Evolutionary conservation across 2,797 vertebrate species (phyloP).

Genomic region (Crenichthys baileyi): DNA sequence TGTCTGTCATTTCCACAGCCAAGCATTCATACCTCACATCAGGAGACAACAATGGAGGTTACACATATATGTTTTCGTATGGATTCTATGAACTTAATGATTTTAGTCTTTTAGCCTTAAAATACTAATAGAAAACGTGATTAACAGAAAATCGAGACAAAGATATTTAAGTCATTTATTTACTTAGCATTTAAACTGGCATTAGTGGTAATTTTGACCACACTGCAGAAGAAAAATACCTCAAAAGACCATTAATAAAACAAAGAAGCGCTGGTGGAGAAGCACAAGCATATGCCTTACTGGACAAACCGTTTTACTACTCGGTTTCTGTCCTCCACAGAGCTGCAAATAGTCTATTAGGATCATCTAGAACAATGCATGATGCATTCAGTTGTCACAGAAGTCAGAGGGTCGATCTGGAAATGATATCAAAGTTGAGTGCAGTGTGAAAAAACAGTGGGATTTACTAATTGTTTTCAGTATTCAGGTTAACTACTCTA

Average conservation of each 20-base stretch:
- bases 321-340: not conserved
- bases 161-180: no score
- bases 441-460: not conserved
- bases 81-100: not conserved
- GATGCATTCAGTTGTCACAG: not conserved
- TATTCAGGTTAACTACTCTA: not conserved
- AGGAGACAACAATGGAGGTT: not conserved
- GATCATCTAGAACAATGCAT: not conserved
- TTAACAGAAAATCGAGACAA: no score
- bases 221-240: not conserved
- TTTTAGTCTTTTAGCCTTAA: not conserved
- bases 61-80: not conserved
- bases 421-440: not conserved
- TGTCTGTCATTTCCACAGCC: slow-evolving; percentile 25
- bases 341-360: not conserved
- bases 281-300: not conserved
- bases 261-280: not conserved
- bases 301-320: not conserved
- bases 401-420: not conserved
- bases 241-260: not conserved
- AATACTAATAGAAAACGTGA: not conserved
- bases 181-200: not conserved
- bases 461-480: not conserved
- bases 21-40: not conserved
- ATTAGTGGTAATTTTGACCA: not conserved